Evolutionary conservation across 2,888 invertebrate genomes (phyloP), one percentile per base, ranked within the genome.

Genomic region (Trichogramma evanescens): DNA sequence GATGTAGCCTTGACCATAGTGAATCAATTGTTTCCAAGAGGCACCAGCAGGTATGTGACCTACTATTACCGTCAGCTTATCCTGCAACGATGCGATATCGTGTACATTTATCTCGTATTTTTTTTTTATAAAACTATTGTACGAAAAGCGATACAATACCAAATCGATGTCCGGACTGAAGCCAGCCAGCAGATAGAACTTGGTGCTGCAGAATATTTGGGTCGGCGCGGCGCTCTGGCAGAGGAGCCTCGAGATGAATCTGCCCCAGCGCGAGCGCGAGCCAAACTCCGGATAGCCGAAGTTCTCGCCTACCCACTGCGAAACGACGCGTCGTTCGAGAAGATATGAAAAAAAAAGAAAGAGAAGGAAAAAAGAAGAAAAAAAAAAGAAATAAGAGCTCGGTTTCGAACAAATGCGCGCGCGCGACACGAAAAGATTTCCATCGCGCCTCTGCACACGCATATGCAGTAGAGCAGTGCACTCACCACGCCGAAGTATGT

Each of bases 401-500:
- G 26, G 26, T 26, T 26, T 26, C 26, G 26, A 46, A 52, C 6
- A 9, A 43, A 55, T 42, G 9, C 7, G 13, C 46, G 39, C 38
- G 6, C 52, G 38, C 44, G 48, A 51, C 9, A 46, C 6, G 13
- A 44, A 50, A 6, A 53, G 8, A n/a, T 2, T 26, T 26, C 26
- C 26, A 26, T 26, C 26, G 26, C 26, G 26, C 26, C 26, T 26
- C n/a, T 26, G 39, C n/a, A 26, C n/a, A 26, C 46, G 10, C 2
- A 10, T n/a, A 38, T 13, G 46, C 8, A 38, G 4, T 10, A 13
- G 40, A 39, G 50, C 9, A 42, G 26, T 42, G 13, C 66, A 69
- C 76, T 66, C 67, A 77, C 77, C 72, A 77, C 75, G 59, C 75
- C 76, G 44, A 75, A 69, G 66, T 75, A 72, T 67, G 74, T 73